phyloP scores from a whole-genome alignment of 2,113 vertebrate species.

The Pedetes capensis region DNA sequence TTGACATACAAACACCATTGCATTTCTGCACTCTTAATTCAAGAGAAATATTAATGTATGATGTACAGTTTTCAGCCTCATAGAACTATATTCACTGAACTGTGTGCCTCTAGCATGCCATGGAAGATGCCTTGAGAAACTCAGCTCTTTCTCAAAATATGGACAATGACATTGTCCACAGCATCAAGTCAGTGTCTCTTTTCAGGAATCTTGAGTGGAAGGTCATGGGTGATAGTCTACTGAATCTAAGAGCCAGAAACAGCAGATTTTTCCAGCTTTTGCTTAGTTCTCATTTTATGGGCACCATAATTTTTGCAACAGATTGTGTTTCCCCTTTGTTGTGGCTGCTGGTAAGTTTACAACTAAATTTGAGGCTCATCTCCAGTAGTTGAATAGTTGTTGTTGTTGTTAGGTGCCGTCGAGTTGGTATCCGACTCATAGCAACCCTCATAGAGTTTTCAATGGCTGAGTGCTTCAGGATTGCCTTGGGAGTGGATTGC shows the following conservation, averaged over 20 bases:
- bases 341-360: constrained; percentile 50
- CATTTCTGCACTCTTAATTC: not conserved
- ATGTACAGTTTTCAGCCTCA: not conserved
- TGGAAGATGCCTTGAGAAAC: not conserved
- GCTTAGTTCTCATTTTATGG: constrained; percentile 41
- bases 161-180: not conserved
- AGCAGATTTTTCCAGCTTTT: not conserved
- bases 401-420: too few species aligned
- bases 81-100: not conserved
- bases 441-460: too few species aligned
- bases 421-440: too few species aligned
- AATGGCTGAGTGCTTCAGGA: too few species aligned
- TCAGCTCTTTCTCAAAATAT: not conserved
- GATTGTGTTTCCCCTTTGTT: constrained; percentile 40
- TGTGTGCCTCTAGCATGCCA: not conserved
- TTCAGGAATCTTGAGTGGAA: not conserved
- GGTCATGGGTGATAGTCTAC: not conserved
- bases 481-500: too few species aligned
- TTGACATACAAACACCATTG: not conserved
- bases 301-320: constrained; percentile 1
- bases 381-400: not conserved
- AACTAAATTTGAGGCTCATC: not conserved
- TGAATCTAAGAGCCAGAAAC: not conserved
- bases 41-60: not conserved
- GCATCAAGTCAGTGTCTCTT: not conserved